Evolutionary conservation across 2,113 vertebrate species (phyloP).

Genomic region (Hydrochoerus hydrochaeris): DNA sequence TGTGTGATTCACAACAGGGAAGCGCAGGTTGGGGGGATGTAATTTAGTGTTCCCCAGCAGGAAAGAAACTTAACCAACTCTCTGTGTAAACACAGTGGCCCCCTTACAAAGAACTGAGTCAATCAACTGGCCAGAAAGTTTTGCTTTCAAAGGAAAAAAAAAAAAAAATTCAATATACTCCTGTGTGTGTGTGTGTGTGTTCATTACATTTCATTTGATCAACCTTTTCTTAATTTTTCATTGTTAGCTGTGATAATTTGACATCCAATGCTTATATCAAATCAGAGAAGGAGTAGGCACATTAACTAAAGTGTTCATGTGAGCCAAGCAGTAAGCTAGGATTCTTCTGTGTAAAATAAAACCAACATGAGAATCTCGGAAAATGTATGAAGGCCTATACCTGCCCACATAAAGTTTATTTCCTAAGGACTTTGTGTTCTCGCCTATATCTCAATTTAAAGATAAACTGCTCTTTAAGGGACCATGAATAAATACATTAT

Average conservation of each 20-base stretch:
- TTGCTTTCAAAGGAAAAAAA: conserved; percentile 28
- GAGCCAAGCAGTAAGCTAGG: neutral
- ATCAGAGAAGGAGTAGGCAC: conserved; percentile 3
- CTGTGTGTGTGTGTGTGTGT: neutral
- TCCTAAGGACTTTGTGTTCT: neutral
- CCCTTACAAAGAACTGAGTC: conserved; percentile 66
- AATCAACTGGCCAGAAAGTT: conserved; percentile 58
- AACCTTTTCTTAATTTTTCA: neutral
- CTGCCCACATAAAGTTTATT: neutral
- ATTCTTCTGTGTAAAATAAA: neutral
- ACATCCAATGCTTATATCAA: conserved; percentile 8
- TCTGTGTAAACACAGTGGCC: conserved; percentile 50
- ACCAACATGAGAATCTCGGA: neutral
- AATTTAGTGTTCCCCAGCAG: conserved; percentile 76
- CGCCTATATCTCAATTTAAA: no score
- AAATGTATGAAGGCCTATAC: neutral
- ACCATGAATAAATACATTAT: neutral
- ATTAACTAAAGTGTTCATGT: neutral
- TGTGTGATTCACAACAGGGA: conserved; percentile 63
- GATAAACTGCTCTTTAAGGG: no score
- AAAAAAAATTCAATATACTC: neutral
- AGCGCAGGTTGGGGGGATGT: conserved; percentile 52
- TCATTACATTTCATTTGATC: neutral
- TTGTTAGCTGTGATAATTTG: neutral
- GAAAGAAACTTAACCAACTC: conserved; percentile 67